Evolutionary conservation across 2,888 invertebrate genomes (phyloP).

Genomic region (Tipula unca): DNA sequence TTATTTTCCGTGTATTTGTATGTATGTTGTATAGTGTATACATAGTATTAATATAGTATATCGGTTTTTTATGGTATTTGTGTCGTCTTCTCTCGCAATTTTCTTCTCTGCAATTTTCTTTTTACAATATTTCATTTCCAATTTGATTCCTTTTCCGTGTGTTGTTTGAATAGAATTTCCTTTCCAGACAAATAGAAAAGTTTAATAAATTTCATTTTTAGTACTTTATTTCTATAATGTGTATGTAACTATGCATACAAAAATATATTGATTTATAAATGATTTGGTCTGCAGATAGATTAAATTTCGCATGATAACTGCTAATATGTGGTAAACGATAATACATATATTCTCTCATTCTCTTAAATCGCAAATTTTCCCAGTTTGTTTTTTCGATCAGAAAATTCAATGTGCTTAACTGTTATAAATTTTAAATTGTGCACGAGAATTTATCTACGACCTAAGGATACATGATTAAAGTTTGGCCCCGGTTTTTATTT

Average conservation of each 20-base stretch:
- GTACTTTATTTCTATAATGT: not conserved
- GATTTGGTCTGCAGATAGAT: not conserved
- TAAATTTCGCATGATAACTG: too few species aligned
- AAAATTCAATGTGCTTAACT: not conserved
- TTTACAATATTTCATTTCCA: not conserved
- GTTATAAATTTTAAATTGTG: not conserved
- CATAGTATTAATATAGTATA: not conserved
- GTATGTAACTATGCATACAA: not conserved
- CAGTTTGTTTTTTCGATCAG: not conserved
- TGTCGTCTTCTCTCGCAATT: not conserved
- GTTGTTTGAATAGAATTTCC: not conserved
- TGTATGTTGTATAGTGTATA: too few species aligned
- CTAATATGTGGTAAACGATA: too few species aligned
- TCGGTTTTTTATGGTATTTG: not conserved
- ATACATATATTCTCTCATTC: too few species aligned
- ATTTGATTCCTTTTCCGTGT: constrained; percentile 18
- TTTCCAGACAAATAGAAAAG: not conserved
- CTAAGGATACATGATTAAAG: too few species aligned
- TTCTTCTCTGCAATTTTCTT: not conserved
- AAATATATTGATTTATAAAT: not conserved
- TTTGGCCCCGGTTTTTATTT: too few species aligned
- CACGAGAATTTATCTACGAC: not conserved
- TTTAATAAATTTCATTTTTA: not conserved
- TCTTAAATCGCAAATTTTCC: not conserved
- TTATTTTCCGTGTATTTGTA: not conserved